These are phyloP conservation scores for Microcaecilia unicolor DNA, from an alignment of 2,797 vertebrate genomes.

Conservation along the genomic window DNA sequence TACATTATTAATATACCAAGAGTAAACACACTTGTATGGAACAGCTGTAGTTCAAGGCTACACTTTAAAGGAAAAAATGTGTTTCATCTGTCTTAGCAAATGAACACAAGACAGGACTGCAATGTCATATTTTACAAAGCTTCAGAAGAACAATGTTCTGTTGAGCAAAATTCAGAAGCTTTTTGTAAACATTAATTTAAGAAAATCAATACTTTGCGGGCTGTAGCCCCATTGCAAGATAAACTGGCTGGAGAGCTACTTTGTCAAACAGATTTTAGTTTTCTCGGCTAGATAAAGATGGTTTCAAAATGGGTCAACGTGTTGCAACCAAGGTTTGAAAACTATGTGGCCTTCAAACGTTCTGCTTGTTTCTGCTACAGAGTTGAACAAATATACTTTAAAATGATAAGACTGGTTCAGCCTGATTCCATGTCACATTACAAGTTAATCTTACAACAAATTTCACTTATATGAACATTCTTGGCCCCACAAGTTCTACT, in stretches of 20 bases:
- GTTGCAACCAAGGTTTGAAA: slow-evolving; percentile 78
- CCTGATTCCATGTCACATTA: too few relatives aligned
- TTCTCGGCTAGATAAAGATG: slow-evolving; percentile 75
- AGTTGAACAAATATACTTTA: slow-evolving; percentile 85
- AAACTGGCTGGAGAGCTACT: slow-evolving; percentile 84
- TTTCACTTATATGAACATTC: too few relatives aligned
- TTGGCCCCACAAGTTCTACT: too few relatives aligned
- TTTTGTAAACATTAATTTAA: slow-evolving; percentile 80
- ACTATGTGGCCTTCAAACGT: slow-evolving; percentile 61
- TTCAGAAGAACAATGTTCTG: slow-evolving; percentile 67
- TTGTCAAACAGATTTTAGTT: slow-evolving; percentile 92
- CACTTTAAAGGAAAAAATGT: slow-evolving; percentile 40
- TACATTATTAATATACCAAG: slow-evolving; percentile 46
- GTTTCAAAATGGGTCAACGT: slow-evolving; percentile 68
- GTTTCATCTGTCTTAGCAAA: slow-evolving; percentile 55
- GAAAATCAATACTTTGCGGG: slow-evolving; percentile 90
- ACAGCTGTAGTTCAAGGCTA: slow-evolving; percentile 58
- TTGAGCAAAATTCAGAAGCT: slow-evolving; percentile 65
- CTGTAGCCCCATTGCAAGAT: slow-evolving; percentile 78
- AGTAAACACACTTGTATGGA: slow-evolving; percentile 59
- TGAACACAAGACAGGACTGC: slow-evolving; percentile 51
- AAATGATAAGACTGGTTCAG: slow-evolving; percentile 71
- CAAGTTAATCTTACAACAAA: too few relatives aligned
- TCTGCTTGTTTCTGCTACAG: slow-evolving; percentile 59
- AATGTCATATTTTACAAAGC: slow-evolving; percentile 51